A percentile compares a stretch with the other conserved stretches of the same genome.
These are phyloP conservation scores for Agrotis exclamationis DNA, from an alignment of 2,888 invertebrate genomes.

Conservation along the genomic window DNA sequence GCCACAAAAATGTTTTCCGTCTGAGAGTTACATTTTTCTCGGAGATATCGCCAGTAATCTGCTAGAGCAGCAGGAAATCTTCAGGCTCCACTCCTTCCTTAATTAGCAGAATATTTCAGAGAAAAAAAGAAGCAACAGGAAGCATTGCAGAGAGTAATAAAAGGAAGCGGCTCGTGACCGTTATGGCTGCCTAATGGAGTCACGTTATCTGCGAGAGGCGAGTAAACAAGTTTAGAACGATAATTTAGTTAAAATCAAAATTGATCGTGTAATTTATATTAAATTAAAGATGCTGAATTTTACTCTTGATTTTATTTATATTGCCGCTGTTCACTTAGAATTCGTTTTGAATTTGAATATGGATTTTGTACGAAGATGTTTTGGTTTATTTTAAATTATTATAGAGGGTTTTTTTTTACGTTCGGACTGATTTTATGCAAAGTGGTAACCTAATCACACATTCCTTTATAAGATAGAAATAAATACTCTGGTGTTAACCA, in stretches of 20 bases:
- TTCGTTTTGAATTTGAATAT: constrained; percentile 58
- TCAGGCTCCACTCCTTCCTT: constrained; percentile 87
- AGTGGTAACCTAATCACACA: too few relatives aligned
- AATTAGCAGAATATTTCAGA: constrained; percentile 89
- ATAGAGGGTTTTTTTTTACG: not conserved
- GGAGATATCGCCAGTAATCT: constrained; percentile 85
- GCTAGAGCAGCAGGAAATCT: constrained; percentile 88
- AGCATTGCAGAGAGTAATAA: constrained; percentile 83
- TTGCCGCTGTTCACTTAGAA: constrained; percentile 39
- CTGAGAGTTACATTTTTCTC: constrained; percentile 82
- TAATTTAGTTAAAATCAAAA: constrained; percentile 69
- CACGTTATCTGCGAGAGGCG: constrained; percentile 76
- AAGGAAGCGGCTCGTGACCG: constrained; percentile 82
- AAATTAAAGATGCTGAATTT: constrained; percentile 59
- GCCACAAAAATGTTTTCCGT: constrained; percentile 80
- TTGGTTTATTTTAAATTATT: constrained; percentile 42
- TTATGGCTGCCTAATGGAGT: constrained; percentile 81
- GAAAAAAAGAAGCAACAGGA: constrained; percentile 85
- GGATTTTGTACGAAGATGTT: constrained; percentile 49
- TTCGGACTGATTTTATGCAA: not conserved
- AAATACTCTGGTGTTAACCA: too few relatives aligned
- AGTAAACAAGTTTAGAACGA: constrained; percentile 75
- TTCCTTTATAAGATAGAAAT: too few relatives aligned
- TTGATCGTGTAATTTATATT: constrained; percentile 62
- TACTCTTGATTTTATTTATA: constrained; percentile 58